Percentiles rank a stretch among this genome's conserved stretches.
phyloP scores from a whole-genome alignment of 2,113 vertebrate species.

The Rallus limicola region DNA sequence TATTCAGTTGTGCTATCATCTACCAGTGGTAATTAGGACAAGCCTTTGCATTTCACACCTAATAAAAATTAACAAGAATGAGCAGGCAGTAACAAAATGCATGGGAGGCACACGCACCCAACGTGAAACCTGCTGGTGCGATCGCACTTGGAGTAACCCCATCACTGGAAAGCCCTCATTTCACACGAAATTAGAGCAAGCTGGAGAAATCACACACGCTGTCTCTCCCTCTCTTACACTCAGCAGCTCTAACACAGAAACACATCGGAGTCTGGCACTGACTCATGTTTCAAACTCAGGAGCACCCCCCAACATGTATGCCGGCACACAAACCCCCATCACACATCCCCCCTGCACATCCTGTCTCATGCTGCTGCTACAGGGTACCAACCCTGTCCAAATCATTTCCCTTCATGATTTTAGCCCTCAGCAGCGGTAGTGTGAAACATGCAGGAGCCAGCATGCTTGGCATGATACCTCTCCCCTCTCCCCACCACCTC shows the following conservation, averaged over 20 bases:
- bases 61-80: neutral
- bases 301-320: rapidly evolving
- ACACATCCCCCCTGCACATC: neutral
- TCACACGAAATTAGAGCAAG: neutral
- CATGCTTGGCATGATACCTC: neutral
- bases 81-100: neutral
- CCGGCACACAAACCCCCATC: neutral
- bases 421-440: neutral
- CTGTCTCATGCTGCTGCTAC: neutral
- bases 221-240: neutral
- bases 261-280: neutral
- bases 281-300: neutral
- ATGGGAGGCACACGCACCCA: rapidly evolving
- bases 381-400: neutral
- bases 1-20: neutral
- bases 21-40: neutral
- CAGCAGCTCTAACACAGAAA: neutral
- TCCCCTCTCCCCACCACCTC: no score
- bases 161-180: neutral
- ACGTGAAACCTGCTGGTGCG: neutral
- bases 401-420: neutral
- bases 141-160: neutral
- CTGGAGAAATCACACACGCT: neutral
- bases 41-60: neutral
- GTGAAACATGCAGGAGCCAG: rapidly evolving